Percentiles rank a stretch among this genome's conserved stretches.
phyloP scores from a whole-genome alignment of 2,113 vertebrate species.

The Ictidomys tridecemlineatus region DNA sequence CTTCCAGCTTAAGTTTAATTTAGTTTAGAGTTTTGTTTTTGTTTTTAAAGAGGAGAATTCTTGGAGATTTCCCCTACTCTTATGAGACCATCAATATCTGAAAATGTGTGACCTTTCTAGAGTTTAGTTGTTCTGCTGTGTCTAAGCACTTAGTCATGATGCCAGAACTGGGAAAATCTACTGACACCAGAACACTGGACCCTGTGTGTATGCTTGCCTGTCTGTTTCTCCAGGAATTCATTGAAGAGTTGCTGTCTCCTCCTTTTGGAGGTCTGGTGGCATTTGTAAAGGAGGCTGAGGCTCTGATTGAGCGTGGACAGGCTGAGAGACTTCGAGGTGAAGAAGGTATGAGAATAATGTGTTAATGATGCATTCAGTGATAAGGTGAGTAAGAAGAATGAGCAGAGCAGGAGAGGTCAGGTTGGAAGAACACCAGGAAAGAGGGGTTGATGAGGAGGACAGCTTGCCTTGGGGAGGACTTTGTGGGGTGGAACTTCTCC shows the following conservation, averaged over 20 bases:
- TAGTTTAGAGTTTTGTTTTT: not conserved
- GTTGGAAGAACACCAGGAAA: not conserved
- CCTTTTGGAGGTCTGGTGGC: slow-evolving; percentile 96
- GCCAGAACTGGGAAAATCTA: not conserved
- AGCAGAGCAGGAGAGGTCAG: not conserved
- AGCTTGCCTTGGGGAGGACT: not conserved
- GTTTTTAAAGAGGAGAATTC: not conserved
- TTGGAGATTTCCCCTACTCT: not conserved
- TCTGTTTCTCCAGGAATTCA: slow-evolving; percentile 91
- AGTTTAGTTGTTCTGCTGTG: not conserved
- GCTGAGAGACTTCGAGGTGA: slow-evolving; percentile 93
- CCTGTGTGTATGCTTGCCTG: not conserved
- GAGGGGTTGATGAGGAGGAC: not conserved
- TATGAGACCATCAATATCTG: not conserved
- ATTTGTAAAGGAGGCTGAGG: slow-evolving; percentile 96
- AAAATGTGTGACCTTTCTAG: not conserved
- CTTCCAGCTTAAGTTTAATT: not conserved
- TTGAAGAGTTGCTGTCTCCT: slow-evolving; percentile 94
- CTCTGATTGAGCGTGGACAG: slow-evolving; percentile 93
- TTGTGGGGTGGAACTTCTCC: not conserved
- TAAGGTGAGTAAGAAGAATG: not conserved
- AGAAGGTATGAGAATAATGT: slow-evolving; percentile 89
- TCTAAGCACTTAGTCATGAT: not conserved
- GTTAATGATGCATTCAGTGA: not conserved
- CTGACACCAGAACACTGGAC: not conserved